Evolutionary conservation across 2,888 invertebrate genomes (phyloP), one percentile per base, ranked within the genome.

Genomic region (Ectobius pallidus): DNA sequence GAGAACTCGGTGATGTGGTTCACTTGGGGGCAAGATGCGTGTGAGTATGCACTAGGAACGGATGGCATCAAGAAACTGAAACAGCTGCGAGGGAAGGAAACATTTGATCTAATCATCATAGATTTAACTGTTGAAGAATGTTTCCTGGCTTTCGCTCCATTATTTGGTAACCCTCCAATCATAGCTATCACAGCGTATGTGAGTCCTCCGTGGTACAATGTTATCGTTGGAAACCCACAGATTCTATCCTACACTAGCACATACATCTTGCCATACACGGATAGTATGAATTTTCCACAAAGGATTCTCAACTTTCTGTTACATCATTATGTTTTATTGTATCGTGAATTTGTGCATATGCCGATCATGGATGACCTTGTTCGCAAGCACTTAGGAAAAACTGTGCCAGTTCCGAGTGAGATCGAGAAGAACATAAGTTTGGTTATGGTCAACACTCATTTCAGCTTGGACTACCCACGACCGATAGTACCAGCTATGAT

Each of bases 351-450:
- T 44, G 34, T 46, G 6, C 58, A 73, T 32, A 32, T 73, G 4
- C 74, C 72, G 11, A 7, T 18, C 6, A 58, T 71, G 46, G 72
- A 77, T 25, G 20, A n/a, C 14, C 62, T 74, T 14, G 71, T 46
- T 3, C 69, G 75, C 27, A 25, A 74, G n/a, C 73, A 77, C 49
- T 77, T 78, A 44, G 78, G 78, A 7, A 73, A 75, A 3, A 71
- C 71, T 16, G 44, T 70, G 16, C 77, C 77, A 0, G 32, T 74
- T 0, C 61, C 78, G 80, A 32, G 84, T 84, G 79, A 85, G 84
- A 77, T 86, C 76, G 85, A 85, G 22, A 84, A 85, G 79, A 81
- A 80, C 69, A 73, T 83, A n/a, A 81, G 83, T 52, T 78, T 85
- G 79, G 49, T 85, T 20, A 81, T 86, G 74, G 46, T 84, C 1